These are phyloP conservation scores for Ormyrus thymus DNA, from an alignment of 2,888 invertebrate genomes.

Conservation along the genomic window DNA sequence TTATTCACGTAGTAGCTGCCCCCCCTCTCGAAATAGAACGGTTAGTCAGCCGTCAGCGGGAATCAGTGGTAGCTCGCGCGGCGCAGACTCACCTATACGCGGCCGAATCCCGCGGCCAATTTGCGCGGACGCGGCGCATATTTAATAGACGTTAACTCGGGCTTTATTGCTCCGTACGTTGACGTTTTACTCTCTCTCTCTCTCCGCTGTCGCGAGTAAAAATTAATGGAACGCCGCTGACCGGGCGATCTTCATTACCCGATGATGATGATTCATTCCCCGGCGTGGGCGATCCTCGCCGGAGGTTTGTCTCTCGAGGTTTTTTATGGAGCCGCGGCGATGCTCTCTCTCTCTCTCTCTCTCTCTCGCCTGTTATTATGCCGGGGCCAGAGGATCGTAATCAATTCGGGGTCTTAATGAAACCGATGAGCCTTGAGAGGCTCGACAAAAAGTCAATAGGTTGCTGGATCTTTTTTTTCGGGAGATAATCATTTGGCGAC, in stretches of 20 bases:
- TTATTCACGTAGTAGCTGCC: neutral
- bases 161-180: constrained; percentile 26
- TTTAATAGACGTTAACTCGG: constrained; percentile 40
- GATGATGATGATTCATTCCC: constrained; percentile 14
- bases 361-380: no score
- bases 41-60: constrained; percentile 25
- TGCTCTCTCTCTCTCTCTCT: no score
- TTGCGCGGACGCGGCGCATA: constrained; percentile 22
- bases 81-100: no score
- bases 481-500: no score
- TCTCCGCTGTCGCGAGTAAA: neutral
- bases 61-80: neutral
- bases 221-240: constrained; percentile 11
- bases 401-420: no score
- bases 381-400: no score
- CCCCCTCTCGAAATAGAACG: neutral
- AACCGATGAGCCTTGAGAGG: no score
- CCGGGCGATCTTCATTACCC: neutral
- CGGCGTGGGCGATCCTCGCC: neutral
- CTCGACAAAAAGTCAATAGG: no score
- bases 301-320: neutral
- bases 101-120: constrained; percentile 5
- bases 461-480: no score
- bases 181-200: constrained; percentile 17
- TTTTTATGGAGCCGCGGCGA: no score